Percentiles rank a stretch among this genome's conserved stretches.
Conservation (phyloP, 1,140 invertebrate genomes). For the Cydia fagiglandana region DNA sequence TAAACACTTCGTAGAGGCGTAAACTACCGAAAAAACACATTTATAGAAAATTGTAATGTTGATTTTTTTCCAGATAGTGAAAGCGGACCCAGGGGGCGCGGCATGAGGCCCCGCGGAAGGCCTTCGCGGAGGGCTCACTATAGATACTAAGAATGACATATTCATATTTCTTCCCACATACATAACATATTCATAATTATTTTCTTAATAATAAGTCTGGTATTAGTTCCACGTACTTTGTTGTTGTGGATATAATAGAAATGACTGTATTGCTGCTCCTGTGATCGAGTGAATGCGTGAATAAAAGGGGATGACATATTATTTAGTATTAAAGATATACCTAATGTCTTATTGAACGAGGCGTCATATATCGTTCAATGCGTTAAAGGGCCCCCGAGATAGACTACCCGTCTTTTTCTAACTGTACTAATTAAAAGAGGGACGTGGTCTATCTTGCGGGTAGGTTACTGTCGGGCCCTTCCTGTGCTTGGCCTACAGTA, state of each 20-base stretch:
- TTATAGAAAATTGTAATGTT: too few relatives aligned
- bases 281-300: constrained; percentile 2
- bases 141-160: constrained; percentile 51
- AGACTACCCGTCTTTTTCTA: too few relatives aligned
- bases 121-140: constrained; percentile 62
- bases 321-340: not conserved
- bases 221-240: not conserved
- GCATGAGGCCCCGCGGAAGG: constrained; percentile 59
- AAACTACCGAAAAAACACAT: too few relatives aligned
- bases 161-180: constrained; percentile 12
- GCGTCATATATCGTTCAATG: constrained; percentile 7
- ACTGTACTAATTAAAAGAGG: too few relatives aligned
- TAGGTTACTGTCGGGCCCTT: too few relatives aligned
- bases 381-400: not conserved
- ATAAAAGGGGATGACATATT: not conserved
- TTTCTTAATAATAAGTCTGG: constrained; percentile 12
- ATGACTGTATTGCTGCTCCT: not conserved
- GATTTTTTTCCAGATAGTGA: constrained; percentile 61
- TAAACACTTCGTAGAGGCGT: too few relatives aligned
- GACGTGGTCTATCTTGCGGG: too few relatives aligned
- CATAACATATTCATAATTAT: not conserved
- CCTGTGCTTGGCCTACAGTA: not conserved
- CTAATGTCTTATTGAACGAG: not conserved
- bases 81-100: constrained; percentile 63
- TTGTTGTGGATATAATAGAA: constrained; percentile 22